Evolutionary conservation across 1,140 invertebrate genomes (phyloP).

Genomic region (honey bee (Apis mellifera)): Amel_HAv3.1 CM009936.2:5646001-5646500

Average conservation of each 20-base stretch:
- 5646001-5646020: conserved; percentile 35
- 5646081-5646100: neutral
- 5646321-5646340: neutral
- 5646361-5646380: no score
- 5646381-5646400: no score
- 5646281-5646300: neutral
- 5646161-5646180: neutral
- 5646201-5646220: conserved; percentile 32
- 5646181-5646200: conserved; percentile 31
- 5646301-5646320: conserved; percentile 12
- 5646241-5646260: conserved; percentile 28
- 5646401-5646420: no score
- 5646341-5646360: neutral
- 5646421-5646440: no score
- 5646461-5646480: no score
- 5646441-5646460: no score
- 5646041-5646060: conserved; percentile 39
- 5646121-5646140: conserved; percentile 60
- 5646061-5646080: neutral
- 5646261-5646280: neutral
- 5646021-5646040: conserved; percentile 36
- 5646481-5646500: no score
- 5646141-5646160: conserved; percentile 17
- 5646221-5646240: conserved; percentile 26
- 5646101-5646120: conserved; percentile 37